Evolutionary conservation across 2,113 vertebrate species (phyloP).

Genomic region (Zootoca vivipara): DNA sequence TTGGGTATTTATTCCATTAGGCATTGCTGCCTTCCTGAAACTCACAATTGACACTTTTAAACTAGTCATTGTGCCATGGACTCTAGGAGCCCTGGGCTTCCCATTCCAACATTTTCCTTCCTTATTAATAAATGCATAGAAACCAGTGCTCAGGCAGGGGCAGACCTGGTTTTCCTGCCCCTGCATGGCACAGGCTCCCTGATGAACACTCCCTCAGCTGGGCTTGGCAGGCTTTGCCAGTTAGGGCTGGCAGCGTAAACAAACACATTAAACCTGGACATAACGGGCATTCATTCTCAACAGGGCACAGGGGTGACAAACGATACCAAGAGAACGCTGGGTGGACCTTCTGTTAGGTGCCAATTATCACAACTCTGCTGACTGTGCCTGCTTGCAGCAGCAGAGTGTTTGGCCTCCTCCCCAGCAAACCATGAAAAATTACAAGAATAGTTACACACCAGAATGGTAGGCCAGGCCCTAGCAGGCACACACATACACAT

Average conservation of each 20-base stretch:
- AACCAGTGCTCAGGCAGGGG: background rate
- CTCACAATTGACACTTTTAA: background rate
- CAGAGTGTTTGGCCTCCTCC: background rate
- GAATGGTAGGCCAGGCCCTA: slow-evolving; percentile 15
- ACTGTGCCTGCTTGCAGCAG: background rate
- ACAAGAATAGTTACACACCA: background rate
- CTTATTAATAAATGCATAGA: background rate
- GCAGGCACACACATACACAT: background rate
- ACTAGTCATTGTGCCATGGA: background rate
- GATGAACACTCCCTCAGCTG: background rate
- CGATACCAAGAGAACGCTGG: background rate
- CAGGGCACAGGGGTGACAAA: slow-evolving; percentile 5
- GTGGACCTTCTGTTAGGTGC: slow-evolving; percentile 1
- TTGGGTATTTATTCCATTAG: background rate
- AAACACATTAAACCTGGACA: slow-evolving; percentile 26
- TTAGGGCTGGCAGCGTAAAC: slow-evolving; percentile 16
- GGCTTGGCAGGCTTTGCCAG: slow-evolving; percentile 28
- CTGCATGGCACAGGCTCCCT: background rate
- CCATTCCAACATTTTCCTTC: background rate
- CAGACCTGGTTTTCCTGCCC: background rate
- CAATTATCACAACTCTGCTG: background rate
- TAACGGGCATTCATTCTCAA: background rate
- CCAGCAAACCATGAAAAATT: background rate
- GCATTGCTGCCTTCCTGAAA: background rate
- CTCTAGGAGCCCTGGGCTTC: background rate